These are phyloP conservation scores for Gymnoscelis rufifasciata DNA, from an alignment of 2,888 invertebrate species.

Conservation along the genomic window DNA sequence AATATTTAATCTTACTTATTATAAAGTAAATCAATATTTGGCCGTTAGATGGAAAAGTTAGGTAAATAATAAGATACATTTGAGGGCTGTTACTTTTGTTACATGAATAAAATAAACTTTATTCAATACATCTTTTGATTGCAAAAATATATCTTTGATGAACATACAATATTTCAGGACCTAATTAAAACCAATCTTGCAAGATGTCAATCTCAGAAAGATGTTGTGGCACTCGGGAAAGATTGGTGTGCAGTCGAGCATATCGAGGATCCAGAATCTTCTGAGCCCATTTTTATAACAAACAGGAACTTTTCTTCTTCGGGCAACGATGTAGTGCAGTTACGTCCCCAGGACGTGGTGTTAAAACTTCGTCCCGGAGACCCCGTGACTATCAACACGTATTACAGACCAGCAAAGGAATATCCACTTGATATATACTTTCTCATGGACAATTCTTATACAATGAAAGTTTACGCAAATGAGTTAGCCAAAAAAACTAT, in stretches of 20 bases:
- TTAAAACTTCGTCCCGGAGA: conserved; percentile 72
- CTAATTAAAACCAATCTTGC: background rate
- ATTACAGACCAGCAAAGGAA: conserved; percentile 82
- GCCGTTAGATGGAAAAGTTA: too few species aligned
- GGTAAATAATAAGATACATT: too few species aligned
- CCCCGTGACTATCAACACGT: conserved; percentile 53
- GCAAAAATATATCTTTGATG: too few species aligned
- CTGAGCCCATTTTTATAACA: background rate
- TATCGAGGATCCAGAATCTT: conserved; percentile 30
- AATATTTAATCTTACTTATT: too few species aligned
- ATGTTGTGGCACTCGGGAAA: background rate
- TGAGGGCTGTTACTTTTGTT: too few species aligned
- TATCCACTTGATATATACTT: conserved; percentile 92
- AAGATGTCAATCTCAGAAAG: conserved; percentile 35
- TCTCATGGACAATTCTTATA: conserved; percentile 87
- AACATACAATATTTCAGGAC: too few species aligned
- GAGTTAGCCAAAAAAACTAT: too few species aligned
- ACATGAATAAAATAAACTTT: too few species aligned
- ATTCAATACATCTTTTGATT: too few species aligned
- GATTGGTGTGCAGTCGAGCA: conserved; percentile 39
- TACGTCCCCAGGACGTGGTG: conserved; percentile 76
- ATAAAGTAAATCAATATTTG: too few species aligned
- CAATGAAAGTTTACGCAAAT: conserved; percentile 82
- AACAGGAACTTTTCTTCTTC: conserved; percentile 27
- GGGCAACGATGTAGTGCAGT: conserved; percentile 48